Conservation (phyloP, 2,797 vertebrate genomes). For the Enteromius afrohamiltoni region DNA sequence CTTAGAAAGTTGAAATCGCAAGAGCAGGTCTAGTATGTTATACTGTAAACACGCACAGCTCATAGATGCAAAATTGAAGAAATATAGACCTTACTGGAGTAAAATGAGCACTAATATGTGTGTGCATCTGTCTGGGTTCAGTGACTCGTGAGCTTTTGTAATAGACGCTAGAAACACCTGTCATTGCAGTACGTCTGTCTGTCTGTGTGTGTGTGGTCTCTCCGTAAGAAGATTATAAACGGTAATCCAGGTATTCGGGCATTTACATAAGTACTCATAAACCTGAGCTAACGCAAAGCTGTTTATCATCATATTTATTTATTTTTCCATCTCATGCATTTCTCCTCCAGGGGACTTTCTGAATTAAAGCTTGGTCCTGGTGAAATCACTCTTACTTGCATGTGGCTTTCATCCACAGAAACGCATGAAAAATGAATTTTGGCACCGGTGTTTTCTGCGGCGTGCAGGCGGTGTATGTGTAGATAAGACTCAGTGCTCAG, state of each 20-base stretch:
- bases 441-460: constrained; percentile 7
- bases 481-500: neutral
- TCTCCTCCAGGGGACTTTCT: constrained; percentile 75
- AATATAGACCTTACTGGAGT: constrained; percentile 34
- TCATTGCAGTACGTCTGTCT: constrained; percentile 74
- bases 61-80: neutral
- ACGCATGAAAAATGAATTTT: constrained; percentile 79
- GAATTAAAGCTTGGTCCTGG: constrained; percentile 84
- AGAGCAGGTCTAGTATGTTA: neutral
- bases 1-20: neutral
- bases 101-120: constrained; percentile 59
- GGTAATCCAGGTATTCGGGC: constrained; percentile 94
- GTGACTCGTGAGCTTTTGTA: constrained; percentile 77
- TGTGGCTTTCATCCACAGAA: constrained; percentile 77
- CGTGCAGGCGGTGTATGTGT: neutral
- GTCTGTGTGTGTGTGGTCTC: constrained; percentile 71
- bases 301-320: constrained; percentile 71
- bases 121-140: constrained; percentile 61
- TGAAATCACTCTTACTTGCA: constrained; percentile 82
- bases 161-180: constrained; percentile 87
- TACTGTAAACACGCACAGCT: neutral
- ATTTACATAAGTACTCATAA: constrained; percentile 41
- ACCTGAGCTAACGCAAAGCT: constrained; percentile 50
- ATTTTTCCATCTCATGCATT: constrained; percentile 74
- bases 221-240: constrained; percentile 91